These are phyloP conservation scores for Merops nubicus DNA, from an alignment of 2,113 vertebrate genomes.

Conservation along the genomic window DNA sequence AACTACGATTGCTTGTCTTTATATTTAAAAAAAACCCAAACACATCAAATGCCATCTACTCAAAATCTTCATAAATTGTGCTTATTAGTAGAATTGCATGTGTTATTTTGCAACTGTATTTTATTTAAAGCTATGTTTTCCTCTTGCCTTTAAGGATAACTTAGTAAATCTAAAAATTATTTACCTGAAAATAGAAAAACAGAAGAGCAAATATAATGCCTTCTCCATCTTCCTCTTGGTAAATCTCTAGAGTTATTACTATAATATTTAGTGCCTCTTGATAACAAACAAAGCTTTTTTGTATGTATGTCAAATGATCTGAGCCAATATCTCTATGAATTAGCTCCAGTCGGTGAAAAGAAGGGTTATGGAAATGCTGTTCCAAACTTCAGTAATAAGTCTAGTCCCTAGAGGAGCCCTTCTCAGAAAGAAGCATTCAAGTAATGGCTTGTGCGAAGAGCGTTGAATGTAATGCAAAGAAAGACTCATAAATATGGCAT, in stretches of 20 bases:
- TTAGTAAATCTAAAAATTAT: background rate
- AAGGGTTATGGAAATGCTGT: background rate
- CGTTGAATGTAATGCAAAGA: constrained; percentile 28
- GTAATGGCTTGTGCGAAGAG: background rate
- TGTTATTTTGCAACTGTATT: background rate
- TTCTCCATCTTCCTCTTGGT: background rate
- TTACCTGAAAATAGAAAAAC: background rate
- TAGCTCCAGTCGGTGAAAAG: background rate
- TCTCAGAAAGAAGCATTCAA: constrained; percentile 38
- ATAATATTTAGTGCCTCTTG: background rate
- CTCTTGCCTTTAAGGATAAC: background rate
- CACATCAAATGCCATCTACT: background rate
- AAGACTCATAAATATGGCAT: background rate
- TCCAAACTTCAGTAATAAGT: background rate
- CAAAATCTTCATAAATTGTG: background rate
- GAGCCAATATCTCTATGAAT: constrained; percentile 3
- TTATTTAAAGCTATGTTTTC: background rate
- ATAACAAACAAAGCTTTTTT: background rate
- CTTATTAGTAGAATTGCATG: background rate
- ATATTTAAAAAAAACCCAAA: background rate
- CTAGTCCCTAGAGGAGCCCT: constrained; percentile 10
- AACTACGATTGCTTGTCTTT: background rate
- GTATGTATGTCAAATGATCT: background rate
- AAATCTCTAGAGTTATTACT: background rate
- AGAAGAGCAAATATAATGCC: background rate